Evolutionary conservation across 2,113 vertebrate genomes (phyloP).

Genomic region (Hippotragus niger): DNA sequence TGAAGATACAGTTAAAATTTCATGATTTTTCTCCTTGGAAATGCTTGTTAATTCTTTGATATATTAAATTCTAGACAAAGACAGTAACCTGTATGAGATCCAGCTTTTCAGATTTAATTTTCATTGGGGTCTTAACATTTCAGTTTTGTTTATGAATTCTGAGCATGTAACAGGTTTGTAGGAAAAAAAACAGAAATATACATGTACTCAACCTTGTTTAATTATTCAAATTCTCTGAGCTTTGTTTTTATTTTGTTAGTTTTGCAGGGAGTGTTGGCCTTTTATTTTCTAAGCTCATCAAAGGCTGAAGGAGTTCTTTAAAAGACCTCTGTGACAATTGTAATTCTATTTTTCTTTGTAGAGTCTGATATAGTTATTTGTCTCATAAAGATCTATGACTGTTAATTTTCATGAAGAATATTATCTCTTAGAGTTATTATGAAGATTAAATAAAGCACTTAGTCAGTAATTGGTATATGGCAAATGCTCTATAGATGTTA

Average conservation of each 20-base stretch:
- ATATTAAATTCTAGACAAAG: neutral
- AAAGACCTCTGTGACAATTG: neutral
- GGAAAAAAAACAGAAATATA: neutral
- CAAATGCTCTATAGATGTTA: conserved; percentile 35
- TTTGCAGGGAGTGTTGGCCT: neutral
- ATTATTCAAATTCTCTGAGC: neutral
- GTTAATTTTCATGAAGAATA: conserved; percentile 45
- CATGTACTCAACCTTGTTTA: neutral
- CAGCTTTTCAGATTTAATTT: neutral
- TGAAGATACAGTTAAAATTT: neutral
- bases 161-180: neutral
- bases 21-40: neutral
- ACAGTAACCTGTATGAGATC: neutral
- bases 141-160: neutral
- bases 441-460: conserved; percentile 63
- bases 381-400: neutral
- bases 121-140: neutral
- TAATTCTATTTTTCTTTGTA: conserved; percentile 30
- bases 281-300: conserved; percentile 8
- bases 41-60: neutral
- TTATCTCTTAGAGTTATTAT: conserved; percentile 36
- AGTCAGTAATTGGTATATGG: conserved; percentile 34
- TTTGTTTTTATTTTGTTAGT: neutral
- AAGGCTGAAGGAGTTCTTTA: neutral
- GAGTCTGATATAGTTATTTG: conserved; percentile 27